Conservation (phyloP, 2,888 invertebrate genomes). For the Melipona beecheii region DNA sequence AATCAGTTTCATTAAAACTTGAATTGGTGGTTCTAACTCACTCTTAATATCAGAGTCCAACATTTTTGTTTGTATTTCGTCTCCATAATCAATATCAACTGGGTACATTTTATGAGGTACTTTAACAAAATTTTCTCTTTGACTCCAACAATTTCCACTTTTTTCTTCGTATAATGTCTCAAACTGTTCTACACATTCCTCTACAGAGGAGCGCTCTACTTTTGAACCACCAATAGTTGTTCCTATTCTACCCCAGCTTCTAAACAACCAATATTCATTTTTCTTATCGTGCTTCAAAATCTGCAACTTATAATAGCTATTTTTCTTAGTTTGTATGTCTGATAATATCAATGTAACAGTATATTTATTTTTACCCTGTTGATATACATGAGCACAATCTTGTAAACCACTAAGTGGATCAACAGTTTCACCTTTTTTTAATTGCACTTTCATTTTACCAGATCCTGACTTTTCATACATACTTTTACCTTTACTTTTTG, state of each 20-base stretch:
- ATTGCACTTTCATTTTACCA: conserved; percentile 88
- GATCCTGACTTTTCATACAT: conserved; percentile 85
- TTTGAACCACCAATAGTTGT: conserved; percentile 94
- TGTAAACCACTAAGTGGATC: conserved; percentile 95
- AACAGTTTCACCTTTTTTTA: conserved; percentile 94
- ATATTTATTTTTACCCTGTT: conserved; percentile 87
- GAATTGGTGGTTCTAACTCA: conserved; percentile 90
- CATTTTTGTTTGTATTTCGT: conserved; percentile 82
- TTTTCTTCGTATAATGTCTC: conserved; percentile 89
- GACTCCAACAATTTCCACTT: conserved; percentile 92
- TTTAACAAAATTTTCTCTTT: conserved; percentile 88
- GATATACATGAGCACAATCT: conserved; percentile 92
- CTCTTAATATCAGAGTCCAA: conserved; percentile 87
- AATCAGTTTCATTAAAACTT: conserved; percentile 92
- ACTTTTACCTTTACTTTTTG: conserved; percentile 86
- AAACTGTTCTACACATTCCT: conserved; percentile 88
- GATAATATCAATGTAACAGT: conserved; percentile 93
- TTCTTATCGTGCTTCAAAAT: conserved; percentile 90
- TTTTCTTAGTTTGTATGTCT: conserved; percentile 94
- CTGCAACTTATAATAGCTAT: conserved; percentile 98
- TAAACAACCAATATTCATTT: conserved; percentile 91
- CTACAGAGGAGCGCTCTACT: conserved; percentile 85
- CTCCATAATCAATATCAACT: conserved; percentile 95
- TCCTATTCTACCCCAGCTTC: conserved; percentile 98
- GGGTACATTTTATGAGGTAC: conserved; percentile 92